phyloP scores from a whole-genome alignment of 2,797 vertebrate genomes.

The Picus viridis region DNA sequence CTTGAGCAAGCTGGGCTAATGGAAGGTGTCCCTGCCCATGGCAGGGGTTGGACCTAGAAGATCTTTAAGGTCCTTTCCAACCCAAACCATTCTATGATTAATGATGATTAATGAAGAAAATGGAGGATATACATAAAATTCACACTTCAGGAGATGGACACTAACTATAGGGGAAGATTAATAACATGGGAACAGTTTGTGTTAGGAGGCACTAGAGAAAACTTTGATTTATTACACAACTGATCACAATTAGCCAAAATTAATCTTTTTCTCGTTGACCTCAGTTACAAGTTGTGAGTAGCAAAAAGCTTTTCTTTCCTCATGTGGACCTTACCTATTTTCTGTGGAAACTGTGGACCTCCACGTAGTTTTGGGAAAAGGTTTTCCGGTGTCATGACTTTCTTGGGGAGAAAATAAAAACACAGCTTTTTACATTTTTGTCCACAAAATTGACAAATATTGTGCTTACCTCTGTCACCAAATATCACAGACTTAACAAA shows the following conservation, averaged over 20 bases:
- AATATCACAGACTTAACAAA: background rate
- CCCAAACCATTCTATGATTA: no score
- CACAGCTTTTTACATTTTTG: background rate
- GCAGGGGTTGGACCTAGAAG: no score
- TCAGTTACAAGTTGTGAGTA: background rate
- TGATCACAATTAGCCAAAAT: background rate
- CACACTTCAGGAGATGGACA: background rate
- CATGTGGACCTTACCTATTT: background rate
- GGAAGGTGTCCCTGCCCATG: no score
- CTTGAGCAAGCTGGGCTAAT: no score
- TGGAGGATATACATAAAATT: background rate
- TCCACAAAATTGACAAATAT: background rate
- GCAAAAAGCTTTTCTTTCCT: background rate
- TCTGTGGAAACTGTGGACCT: background rate
- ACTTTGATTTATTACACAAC: background rate
- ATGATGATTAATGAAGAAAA: background rate
- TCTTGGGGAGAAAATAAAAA: background rate
- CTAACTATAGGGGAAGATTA: background rate
- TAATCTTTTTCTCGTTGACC: background rate
- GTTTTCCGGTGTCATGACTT: background rate
- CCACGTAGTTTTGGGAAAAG: background rate
- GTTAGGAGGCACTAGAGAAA: background rate
- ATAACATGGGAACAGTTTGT: background rate
- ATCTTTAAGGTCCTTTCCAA: no score
- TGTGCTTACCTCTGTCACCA: background rate